Percentiles rank a stretch among this genome's conserved stretches.
phyloP scores from a whole-genome alignment of 2,888 invertebrate species.

The Drosophila ochracea region DNA sequence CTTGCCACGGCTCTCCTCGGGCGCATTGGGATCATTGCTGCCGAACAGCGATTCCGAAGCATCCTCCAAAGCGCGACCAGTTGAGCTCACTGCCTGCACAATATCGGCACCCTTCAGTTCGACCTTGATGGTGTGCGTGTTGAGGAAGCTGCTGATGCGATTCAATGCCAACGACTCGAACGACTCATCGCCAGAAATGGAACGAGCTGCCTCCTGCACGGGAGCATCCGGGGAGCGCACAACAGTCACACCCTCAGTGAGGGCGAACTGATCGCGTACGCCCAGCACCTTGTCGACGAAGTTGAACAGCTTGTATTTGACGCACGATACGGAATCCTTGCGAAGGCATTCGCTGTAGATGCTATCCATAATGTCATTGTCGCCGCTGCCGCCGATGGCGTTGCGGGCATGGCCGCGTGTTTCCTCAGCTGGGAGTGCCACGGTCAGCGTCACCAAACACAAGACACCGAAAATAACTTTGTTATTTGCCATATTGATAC shows the following conservation, averaged over 20 bases:
- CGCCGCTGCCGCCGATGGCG: slow-evolving; percentile 86
- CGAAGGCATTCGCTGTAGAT: slow-evolving; percentile 92
- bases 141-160: slow-evolving; percentile 91
- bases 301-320: slow-evolving; percentile 94
- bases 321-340: slow-evolving; percentile 93
- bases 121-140: slow-evolving; percentile 92
- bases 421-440: slow-evolving; percentile 91
- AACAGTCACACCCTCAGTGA: slow-evolving; percentile 93
- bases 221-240: slow-evolving; percentile 90
- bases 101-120: slow-evolving; percentile 94
- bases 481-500: slow-evolving; percentile 84
- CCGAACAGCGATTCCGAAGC: slow-evolving; percentile 88
- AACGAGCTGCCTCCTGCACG: slow-evolving; percentile 93
- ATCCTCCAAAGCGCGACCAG: slow-evolving; percentile 92
- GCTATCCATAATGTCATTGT: slow-evolving; percentile 92
- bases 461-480: slow-evolving; percentile 86
- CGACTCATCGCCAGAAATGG: slow-evolving; percentile 88
- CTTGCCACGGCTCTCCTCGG: slow-evolving; percentile 91
- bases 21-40: slow-evolving; percentile 85
- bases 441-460: slow-evolving; percentile 87
- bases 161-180: slow-evolving; percentile 88
- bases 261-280: slow-evolving; percentile 91
- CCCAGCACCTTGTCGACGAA: slow-evolving; percentile 94
- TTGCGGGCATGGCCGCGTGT: slow-evolving; percentile 87
- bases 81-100: slow-evolving; percentile 91